Evolutionary conservation across 2,888 invertebrate species (phyloP).

Genomic region (Parnassius orleans): DNA sequence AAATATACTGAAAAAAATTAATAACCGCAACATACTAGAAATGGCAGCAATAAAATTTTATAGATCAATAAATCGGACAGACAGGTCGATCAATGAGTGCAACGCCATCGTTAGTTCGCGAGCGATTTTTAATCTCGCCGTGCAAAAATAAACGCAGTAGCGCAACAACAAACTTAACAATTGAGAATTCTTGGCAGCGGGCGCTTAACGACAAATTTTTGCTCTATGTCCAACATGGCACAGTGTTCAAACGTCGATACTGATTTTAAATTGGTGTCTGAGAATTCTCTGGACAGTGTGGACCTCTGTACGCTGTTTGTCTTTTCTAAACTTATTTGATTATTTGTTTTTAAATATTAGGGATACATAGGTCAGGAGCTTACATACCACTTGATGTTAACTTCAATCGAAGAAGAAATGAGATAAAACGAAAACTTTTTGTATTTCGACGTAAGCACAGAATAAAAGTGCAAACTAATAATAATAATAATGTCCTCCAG

Average conservation of each 20-base stretch:
- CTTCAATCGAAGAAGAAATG: too few relatives aligned
- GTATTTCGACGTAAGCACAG: too few relatives aligned
- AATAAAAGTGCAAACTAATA: too few relatives aligned
- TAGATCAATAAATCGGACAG: constrained; percentile 2
- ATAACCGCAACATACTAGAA: not conserved
- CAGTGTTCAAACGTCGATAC: not conserved
- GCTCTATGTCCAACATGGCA: constrained; percentile 30
- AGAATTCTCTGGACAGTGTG: not conserved
- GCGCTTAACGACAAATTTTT: constrained; percentile 29
- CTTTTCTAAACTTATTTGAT: too few relatives aligned
- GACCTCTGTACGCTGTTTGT: too few relatives aligned
- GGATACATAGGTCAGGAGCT: too few relatives aligned
- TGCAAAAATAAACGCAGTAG: constrained; percentile 43
- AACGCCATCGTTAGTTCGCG: constrained; percentile 30
- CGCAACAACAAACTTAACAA: constrained; percentile 40
- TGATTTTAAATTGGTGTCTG: constrained; percentile 5
- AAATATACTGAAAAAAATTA: too few relatives aligned
- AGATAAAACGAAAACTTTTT: too few relatives aligned
- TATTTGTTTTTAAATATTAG: too few relatives aligned
- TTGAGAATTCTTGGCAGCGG: constrained; percentile 61
- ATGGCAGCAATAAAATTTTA: constrained; percentile 10
- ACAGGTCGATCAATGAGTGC: constrained; percentile 30
- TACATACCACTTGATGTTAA: too few relatives aligned
- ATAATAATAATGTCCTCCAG: too few relatives aligned
- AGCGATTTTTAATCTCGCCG: constrained; percentile 36